Conservation (phyloP, 2,888 invertebrate species). For the Alitta virens region DNA sequence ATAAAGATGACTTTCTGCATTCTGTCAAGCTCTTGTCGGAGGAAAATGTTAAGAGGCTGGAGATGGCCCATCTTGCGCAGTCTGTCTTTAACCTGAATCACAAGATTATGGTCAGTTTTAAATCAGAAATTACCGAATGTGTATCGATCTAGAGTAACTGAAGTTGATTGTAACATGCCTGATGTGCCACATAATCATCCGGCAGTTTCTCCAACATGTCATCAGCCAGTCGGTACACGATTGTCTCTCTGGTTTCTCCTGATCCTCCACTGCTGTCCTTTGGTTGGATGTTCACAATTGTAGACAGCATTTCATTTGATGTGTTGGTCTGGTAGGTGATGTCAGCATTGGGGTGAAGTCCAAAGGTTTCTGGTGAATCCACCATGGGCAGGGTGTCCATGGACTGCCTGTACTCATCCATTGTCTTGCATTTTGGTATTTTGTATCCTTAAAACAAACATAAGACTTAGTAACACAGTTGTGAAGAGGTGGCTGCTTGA, state of each 20-base stretch:
- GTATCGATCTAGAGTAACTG: no score
- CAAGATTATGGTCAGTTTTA: no score
- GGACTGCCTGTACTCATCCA: conserved; percentile 68
- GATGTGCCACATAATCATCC: conserved; percentile 81
- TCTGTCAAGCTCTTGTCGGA: conserved; percentile 72
- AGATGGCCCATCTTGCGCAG: conserved; percentile 87
- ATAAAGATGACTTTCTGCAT: conserved; percentile 81
- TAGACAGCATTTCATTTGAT: conserved; percentile 82
- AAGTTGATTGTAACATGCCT: conserved; percentile 60
- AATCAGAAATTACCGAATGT: no score
- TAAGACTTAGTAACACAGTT: no score
- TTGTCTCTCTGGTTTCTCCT: conserved; percentile 88
- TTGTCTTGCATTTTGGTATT: conserved; percentile 74
- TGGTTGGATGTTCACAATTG: conserved; percentile 93
- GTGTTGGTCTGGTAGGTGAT: conserved; percentile 97
- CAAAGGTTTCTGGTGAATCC: conserved; percentile 94
- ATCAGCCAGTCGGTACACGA: conserved; percentile 86
- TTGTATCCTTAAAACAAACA: conserved; percentile 66
- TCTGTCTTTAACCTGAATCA: conserved; percentile 71
- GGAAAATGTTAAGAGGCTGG: conserved; percentile 93
- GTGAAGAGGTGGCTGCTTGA: no score
- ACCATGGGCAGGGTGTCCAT: conserved; percentile 70
- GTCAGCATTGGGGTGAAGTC: conserved; percentile 93
- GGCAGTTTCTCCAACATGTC: conserved; percentile 90
- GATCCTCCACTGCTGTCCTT: conserved; percentile 86